These are phyloP conservation scores for Takifugu rubripes DNA, from an alignment of 2,797 vertebrate genomes.

Conservation along the genomic window DNA sequence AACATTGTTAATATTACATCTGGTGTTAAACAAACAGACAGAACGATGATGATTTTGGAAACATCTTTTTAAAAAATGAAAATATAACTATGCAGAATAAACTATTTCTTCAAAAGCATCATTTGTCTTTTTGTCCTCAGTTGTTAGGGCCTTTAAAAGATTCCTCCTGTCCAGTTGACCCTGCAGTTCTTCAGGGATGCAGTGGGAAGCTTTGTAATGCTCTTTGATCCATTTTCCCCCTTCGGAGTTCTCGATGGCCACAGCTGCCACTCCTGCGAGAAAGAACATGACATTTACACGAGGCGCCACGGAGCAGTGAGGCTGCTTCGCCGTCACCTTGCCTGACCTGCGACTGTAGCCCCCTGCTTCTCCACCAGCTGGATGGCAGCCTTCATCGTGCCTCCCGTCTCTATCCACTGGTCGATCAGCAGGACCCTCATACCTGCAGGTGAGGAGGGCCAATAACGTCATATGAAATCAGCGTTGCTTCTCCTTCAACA, in stretches of 20 bases:
- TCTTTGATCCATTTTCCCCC: slow-evolving; percentile 84
- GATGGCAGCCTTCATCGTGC: slow-evolving; percentile 85
- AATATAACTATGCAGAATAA: slow-evolving; percentile 3
- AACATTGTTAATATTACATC: slow-evolving; percentile 11
- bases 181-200: slow-evolving; percentile 77
- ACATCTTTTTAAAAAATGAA: neutral
- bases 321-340: no score
- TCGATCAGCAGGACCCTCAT: slow-evolving; percentile 82
- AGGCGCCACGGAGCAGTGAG: neutral
- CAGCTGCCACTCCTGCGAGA: slow-evolving; percentile 75
- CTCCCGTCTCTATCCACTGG: slow-evolving; percentile 90
- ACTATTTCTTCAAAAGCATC: neutral
- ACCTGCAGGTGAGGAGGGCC: slow-evolving; percentile 57
- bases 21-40: slow-evolving; percentile 9
- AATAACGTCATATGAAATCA: neutral
- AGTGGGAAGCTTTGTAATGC: slow-evolving; percentile 82
- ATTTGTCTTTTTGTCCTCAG: slow-evolving; percentile 8
- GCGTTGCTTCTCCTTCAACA: slow-evolving; percentile 11
- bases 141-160: slow-evolving; percentile 61
- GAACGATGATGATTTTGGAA: neutral
- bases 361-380: slow-evolving; percentile 80
- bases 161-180: slow-evolving; percentile 71
- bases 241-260: slow-evolving; percentile 85
- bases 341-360: slow-evolving; percentile 78
- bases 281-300: neutral